Evolutionary conservation across 2,888 invertebrate species (phyloP).

Genomic region (Barypeithes pellucidus): DNA sequence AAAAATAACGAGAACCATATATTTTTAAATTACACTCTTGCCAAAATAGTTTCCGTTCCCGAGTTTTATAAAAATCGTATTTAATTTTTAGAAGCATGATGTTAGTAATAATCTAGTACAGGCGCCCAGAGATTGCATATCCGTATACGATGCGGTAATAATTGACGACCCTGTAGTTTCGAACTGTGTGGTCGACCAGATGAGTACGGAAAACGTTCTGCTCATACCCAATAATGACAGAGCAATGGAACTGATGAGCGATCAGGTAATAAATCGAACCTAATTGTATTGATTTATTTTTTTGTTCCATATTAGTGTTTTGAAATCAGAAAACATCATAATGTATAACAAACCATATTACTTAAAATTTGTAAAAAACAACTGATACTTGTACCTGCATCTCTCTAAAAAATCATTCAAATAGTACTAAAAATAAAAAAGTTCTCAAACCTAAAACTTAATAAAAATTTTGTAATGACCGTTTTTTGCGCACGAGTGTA

Average conservation of each 20-base stretch:
- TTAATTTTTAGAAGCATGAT: conserved; percentile 70
- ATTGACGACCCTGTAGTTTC: conserved; percentile 84
- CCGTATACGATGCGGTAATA: conserved; percentile 81
- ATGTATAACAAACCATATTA: too few relatives aligned
- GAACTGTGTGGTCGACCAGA: conserved; percentile 89
- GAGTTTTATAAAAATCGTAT: too few relatives aligned
- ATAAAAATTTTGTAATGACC: too few relatives aligned
- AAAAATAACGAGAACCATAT: not conserved
- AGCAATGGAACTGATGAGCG: conserved; percentile 81
- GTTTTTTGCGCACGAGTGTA: too few relatives aligned
- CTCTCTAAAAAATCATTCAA: too few relatives aligned
- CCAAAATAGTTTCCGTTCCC: too few relatives aligned
- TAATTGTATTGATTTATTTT: not conserved
- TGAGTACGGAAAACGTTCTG: conserved; percentile 81
- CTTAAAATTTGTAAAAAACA: too few relatives aligned
- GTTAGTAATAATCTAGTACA: conserved; percentile 70
- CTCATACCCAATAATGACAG: conserved; percentile 81
- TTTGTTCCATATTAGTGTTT: not conserved
- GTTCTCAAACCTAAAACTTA: too few relatives aligned
- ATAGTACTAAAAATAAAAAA: too few relatives aligned
- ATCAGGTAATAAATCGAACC: conserved; percentile 59
- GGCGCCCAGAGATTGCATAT: conserved; percentile 69
- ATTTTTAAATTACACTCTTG: too few relatives aligned
- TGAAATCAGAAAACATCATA: too few relatives aligned
- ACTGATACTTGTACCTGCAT: too few relatives aligned